A percentile compares a stretch with the other conserved stretches of the same genome.
Evolutionary conservation across 2,888 invertebrate species (phyloP).

Genomic region (Agriotes lineatus): DNA sequence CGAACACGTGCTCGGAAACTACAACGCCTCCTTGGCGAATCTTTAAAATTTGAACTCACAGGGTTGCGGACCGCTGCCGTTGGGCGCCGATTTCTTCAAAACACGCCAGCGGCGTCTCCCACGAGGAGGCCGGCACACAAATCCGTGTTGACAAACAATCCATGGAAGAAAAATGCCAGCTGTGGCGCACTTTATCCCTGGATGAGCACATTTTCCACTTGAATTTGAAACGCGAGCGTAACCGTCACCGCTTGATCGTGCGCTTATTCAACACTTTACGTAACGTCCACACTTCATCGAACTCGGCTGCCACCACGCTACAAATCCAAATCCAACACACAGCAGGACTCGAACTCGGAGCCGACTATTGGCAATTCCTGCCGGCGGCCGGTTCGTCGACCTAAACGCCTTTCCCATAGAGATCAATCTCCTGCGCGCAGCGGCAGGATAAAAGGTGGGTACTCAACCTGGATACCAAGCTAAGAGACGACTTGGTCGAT

Average conservation of each 20-base stretch:
- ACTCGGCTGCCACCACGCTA: conserved; percentile 26
- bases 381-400: conserved; percentile 39
- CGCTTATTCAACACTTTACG: conserved; percentile 24
- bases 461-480: conserved; percentile 35
- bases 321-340: too few relatives aligned
- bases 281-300: conserved; percentile 35
- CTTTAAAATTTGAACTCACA: conserved; percentile 37
- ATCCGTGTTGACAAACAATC: conserved; percentile 55
- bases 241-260: conserved; percentile 8
- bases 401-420: conserved; percentile 43
- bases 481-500: conserved; percentile 41
- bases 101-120: conserved; percentile 50
- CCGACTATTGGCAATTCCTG: conserved; percentile 40
- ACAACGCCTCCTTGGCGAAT: too few relatives aligned
- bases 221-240: neutral
- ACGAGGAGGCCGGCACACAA: conserved; percentile 52
- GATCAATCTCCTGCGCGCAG: conserved; percentile 47
- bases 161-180: conserved; percentile 57
- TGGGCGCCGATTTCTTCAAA: conserved; percentile 22
- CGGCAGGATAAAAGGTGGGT: conserved; percentile 41
- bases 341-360: conserved; percentile 32
- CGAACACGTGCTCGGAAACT: too few relatives aligned
- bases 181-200: conserved; percentile 51
- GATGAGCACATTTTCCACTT: conserved; percentile 50
- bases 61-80: conserved; percentile 18